phyloP scores from a whole-genome alignment of 2,113 vertebrate genomes.

The Pteropus alecto region DNA sequence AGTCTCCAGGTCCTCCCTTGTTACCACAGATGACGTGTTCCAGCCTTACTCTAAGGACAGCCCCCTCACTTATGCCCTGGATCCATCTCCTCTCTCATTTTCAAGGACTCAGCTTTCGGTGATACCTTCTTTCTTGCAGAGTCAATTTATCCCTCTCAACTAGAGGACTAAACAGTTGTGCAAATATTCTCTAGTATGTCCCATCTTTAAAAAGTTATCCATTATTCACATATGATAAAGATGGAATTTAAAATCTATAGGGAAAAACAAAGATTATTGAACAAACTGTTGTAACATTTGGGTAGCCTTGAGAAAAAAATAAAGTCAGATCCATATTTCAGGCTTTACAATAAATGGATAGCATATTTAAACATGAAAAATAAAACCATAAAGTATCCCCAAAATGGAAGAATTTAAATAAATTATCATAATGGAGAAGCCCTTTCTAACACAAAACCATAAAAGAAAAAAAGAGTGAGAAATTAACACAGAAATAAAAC shows the following conservation, averaged over 20 bases:
- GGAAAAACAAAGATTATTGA: background rate
- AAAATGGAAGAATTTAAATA: background rate
- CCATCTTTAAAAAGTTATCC: background rate
- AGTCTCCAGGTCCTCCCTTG: background rate
- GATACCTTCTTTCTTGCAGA: background rate
- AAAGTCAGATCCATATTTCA: background rate
- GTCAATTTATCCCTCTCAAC: background rate
- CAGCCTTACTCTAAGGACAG: background rate
- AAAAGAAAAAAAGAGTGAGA: background rate
- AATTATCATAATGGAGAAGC: background rate
- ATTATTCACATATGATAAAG: background rate
- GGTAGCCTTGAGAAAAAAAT: background rate
- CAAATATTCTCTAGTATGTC: background rate
- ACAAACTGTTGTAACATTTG: background rate
- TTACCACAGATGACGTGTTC: background rate
- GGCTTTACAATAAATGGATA: background rate
- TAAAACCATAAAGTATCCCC: background rate
- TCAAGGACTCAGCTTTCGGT: background rate
- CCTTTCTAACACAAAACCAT: background rate
- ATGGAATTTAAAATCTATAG: background rate
- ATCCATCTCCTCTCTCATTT: background rate
- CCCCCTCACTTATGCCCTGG: background rate
- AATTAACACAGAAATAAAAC: background rate
- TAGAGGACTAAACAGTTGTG: background rate
- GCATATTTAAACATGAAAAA: background rate